Base-by-base conservation (phyloP, 2,888 invertebrate genomes). In the Brachypalpus laphriformis region DNA sequence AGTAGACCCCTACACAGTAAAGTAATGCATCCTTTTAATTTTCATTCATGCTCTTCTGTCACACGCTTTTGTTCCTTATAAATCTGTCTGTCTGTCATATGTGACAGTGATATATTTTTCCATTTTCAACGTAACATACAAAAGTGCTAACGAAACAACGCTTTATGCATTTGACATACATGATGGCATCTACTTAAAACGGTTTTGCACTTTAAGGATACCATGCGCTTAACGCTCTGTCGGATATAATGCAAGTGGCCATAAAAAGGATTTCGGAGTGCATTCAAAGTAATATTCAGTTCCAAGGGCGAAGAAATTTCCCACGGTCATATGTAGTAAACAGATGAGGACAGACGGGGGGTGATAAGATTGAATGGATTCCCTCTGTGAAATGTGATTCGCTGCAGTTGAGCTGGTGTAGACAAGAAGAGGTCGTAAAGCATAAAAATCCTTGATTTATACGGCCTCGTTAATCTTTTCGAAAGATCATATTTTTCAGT, bases 391-490 rank as follows among this genome's bases (percentile, higher is more conserved):
- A 66, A 57, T 76, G 45, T 63, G 74, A 34, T 51, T 56, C 54
- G 54, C 61, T 82, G 77, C 72, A 77, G 78, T 83, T 80, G 74
- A 45, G 68, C 70, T 75, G 74, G 70, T 74, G 63, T 18, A 83
- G 80, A 83, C 83, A 83, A 51, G 74, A 70, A 70, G 74, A 75
- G 80, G 68, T 80, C 83, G 56, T 80, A 74, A 80, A 83, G 63
- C 80, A 83, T 65, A 70, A 65, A 65, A 80, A 83, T 80, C 83
- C 83, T 80, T 83, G 74, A 83, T 80, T 80, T 83, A 80, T 78
- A 68, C 18, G 47, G 18, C 68, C 83, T 75, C 80, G 80, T 80
- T 83, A 68, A 74, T 80, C 56, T 80, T 68, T 54, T 56, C 18
- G 61, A 68, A 68, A 74, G 74, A 70, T 78, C 74, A 83, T 74